Evolutionary conservation across 2,797 vertebrate species (phyloP), one percentile per base, ranked within the genome.

Genomic region (Falco concolor): DNA sequence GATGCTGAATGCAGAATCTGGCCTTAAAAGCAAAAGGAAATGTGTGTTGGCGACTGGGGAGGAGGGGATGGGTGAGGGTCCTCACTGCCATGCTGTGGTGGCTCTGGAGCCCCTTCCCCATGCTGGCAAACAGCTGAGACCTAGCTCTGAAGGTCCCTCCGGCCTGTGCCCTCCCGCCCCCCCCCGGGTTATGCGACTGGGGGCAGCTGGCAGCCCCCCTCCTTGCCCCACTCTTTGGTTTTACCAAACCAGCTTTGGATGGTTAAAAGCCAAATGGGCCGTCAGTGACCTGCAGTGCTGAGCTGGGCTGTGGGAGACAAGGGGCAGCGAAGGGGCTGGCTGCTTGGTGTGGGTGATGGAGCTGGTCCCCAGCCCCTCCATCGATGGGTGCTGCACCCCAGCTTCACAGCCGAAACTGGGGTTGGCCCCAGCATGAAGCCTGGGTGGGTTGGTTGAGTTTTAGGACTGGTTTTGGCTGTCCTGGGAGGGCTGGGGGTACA

Each of bases 311-410:
- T 0, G 2, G 76, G 11, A 24, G 54, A 2, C 8, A 72, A 7
- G 0, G 4, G 53, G 45, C 63, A 47, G 56, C 2, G 7, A 8
- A 25, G 50, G 50, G 32, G 72, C 63, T 56, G 84, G 67, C 59
- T 53, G 72, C 54, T 52, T 28, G 0, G 34, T 20, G 12, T 3
- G 4, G 38, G 15, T 2, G 54, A 24, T 17, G 32, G 59, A 25
- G 40, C 10, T 19, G 72, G 7, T 12, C 34, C 49, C 65, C 19
- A 4, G 15, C 45, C 23, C 49, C 22, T 11, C 56, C 30, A 0
- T 7, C 6, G 40, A 32, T 28, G 5, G 0, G 1, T 24, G 74
- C 70, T 47, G 56, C 21, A 2, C n/a, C 59, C 28, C 3, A 0
- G 18, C 54, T 40, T 10, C 8, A 1, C 2, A 8, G 24, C 47